Conservation (phyloP, 2,888 invertebrate species). For the Barypeithes pellucidus region DNA sequence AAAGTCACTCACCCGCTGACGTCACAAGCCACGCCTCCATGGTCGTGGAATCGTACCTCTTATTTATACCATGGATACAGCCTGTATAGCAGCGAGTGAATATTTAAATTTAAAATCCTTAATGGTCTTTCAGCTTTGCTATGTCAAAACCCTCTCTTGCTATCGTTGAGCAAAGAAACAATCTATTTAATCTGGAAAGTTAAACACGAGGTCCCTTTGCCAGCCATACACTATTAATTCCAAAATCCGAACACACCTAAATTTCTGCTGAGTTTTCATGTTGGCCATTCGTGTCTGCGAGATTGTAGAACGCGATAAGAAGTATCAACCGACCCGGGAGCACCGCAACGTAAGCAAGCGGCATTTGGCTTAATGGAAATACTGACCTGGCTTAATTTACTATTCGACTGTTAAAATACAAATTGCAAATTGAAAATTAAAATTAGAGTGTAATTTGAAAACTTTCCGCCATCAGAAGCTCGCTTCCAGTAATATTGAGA, state of each 20-base stretch:
- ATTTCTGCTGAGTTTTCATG: slow-evolving; percentile 34
- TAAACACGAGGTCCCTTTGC: slow-evolving; percentile 28
- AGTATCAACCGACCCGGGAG: slow-evolving; percentile 1
- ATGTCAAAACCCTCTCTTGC: slow-evolving; percentile 6
- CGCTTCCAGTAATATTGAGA: no score
- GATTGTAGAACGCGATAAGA: slow-evolving; percentile 26
- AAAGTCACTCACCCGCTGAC: no score
- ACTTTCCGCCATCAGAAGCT: no score
- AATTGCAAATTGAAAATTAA: no score
- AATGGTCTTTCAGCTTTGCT: background rate
- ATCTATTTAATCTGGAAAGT: slow-evolving; percentile 17
- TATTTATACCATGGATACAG: no score
- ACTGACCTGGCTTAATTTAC: background rate
- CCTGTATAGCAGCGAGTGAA: no score
- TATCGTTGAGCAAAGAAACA: slow-evolving; percentile 14
- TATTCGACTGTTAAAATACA: background rate
- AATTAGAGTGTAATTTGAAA: no score
- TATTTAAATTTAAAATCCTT: background rate
- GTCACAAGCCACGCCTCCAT: no score
- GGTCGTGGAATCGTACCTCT: no score
- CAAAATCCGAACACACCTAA: slow-evolving; percentile 24
- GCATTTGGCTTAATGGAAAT: background rate
- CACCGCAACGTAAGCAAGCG: background rate
- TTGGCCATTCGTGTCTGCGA: slow-evolving; percentile 31
- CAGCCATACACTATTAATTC: slow-evolving; percentile 30